phyloP scores from a whole-genome alignment of 2,113 vertebrate species.

The Anolis carolinensis region DNA sequence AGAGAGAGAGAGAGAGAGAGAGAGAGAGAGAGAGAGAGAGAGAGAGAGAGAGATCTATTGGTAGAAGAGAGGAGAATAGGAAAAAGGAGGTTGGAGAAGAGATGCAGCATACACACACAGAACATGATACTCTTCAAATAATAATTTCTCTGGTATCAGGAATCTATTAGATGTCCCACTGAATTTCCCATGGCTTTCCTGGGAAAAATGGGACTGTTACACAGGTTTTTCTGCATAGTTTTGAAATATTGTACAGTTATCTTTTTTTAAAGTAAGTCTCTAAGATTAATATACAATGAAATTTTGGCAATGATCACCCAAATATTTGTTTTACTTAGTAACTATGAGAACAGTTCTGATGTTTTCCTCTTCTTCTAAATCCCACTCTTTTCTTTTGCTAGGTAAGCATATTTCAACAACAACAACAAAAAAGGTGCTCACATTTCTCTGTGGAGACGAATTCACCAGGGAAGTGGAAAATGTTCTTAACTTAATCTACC shows the following conservation, averaged over 20 bases:
- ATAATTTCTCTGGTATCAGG: no score
- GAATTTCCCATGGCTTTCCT: no score
- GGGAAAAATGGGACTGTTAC: no score
- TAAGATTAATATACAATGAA: neutral
- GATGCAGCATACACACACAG: no score
- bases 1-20: no score
- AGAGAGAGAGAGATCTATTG: no score
- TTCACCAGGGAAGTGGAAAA: conserved; percentile 28
- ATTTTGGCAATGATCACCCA: neutral
- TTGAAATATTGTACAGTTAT: neutral
- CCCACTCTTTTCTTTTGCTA: neutral
- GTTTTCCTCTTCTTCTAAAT: neutral
- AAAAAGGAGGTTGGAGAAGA: no score
- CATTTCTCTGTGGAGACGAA: conserved; percentile 28
- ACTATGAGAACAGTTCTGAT: neutral
- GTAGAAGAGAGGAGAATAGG: no score
- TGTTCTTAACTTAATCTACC: conserved; percentile 38
- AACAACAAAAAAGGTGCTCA: conserved; percentile 7
- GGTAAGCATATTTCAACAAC: conserved; percentile 8
- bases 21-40: no score
- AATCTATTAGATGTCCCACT: no score
- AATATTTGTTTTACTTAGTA: conserved; percentile 1
- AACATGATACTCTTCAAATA: no score
- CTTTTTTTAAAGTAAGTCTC: neutral
- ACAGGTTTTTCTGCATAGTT: neutral